phyloP scores from a whole-genome alignment of 2,888 invertebrate species.

The Mechanitis mazaeus region DNA sequence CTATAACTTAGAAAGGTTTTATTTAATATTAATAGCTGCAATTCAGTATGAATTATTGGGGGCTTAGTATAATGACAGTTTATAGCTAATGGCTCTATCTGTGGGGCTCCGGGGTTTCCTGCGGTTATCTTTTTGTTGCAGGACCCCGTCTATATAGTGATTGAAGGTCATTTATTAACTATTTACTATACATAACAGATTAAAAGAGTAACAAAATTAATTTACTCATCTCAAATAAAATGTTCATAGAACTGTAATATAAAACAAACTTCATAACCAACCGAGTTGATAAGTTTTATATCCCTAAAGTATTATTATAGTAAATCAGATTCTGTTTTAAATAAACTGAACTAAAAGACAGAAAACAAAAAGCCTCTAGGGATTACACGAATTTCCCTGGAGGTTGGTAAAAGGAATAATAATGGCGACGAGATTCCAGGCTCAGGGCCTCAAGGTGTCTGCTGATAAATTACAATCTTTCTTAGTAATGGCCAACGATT shows the following conservation, averaged over 20 bases:
- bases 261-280: neutral
- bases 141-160: constrained; percentile 25
- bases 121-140: constrained; percentile 32
- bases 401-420: constrained; percentile 62
- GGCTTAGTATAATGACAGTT: constrained; percentile 32
- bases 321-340: constrained; percentile 27
- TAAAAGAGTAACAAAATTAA: neutral
- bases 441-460: constrained; percentile 37
- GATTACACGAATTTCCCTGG: constrained; percentile 63
- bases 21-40: constrained; percentile 24
- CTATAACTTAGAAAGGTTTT: neutral
- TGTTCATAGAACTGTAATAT: neutral
- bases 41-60: constrained; percentile 31
- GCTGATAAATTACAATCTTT: constrained; percentile 69
- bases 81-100: constrained; percentile 31
- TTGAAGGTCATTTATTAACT: constrained; percentile 3
- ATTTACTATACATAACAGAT: constrained; percentile 3
- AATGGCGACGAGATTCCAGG: constrained; percentile 56
- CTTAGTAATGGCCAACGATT: constrained; percentile 57
- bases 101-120: constrained; percentile 19
- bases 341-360: constrained; percentile 28
- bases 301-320: constrained; percentile 5
- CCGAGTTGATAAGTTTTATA: neutral
- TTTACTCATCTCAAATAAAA: no score
- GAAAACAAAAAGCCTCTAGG: constrained; percentile 42